Base-by-base conservation (phyloP, 2,113 vertebrate species). In the Platysternon megacephalum region DNA sequence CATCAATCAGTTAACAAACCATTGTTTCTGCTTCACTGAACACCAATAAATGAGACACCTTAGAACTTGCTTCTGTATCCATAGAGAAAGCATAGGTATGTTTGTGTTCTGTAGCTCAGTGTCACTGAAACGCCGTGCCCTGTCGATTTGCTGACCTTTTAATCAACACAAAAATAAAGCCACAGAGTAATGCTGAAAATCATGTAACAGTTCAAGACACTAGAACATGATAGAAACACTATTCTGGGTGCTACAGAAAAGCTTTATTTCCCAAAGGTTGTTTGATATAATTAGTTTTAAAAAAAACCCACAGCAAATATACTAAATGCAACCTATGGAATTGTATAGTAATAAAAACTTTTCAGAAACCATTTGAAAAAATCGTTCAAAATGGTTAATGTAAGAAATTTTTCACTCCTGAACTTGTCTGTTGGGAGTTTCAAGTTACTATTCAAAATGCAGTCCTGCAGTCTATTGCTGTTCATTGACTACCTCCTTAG, bases 1-100 rank as follows among this genome's bases (percentile, higher is more conserved):
- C 93, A 97, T 76, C 95, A 97, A 85, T 91, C 95, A 96, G 94
- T 82, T 91, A 93, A 90, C 94, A 97, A 97, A 97, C 8, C 93
- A 87, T 80, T 89, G 95, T 94, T 86, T 86, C 52, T 87, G 81
- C 83, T 91, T 97, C 97, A 89, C 87, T 85, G 91, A 97, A n/a
- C 85, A 92, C 12, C 86, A 95, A 29, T 85, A 94, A 95, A 96
- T 95, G 92, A 97, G 53, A 89, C 79, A 79, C 92, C 90, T 95
- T 82, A 86, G 1, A 1, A 84, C 79, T 32, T 82, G 80, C n/a
- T 94, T 87, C 87, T 65, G 17, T 56, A 55, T 79, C 84, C 83
- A 95, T 85, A 81, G 22, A 88, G 76, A 91, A 93, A 91, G 42
- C 44, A 83, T 32, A 84, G 51, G 10, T 89, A 1, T 88, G 79